Percentiles rank a stretch among this genome's conserved stretches.
phyloP scores from a whole-genome alignment of 2,113 vertebrate species.

The Chaenogobius annularis region DNA sequence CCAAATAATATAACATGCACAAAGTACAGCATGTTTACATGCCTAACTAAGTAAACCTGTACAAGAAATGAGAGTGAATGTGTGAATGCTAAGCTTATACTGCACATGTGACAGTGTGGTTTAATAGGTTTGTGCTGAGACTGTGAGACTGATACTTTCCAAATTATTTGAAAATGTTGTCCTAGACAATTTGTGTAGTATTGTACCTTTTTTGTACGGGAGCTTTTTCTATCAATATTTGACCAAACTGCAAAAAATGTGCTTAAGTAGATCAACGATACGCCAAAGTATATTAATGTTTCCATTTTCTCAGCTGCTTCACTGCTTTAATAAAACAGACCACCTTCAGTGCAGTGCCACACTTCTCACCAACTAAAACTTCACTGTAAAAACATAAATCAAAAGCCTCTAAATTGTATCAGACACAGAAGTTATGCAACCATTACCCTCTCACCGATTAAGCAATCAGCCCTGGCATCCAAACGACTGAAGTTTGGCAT shows the following conservation, averaged over 20 bases:
- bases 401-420: conserved; percentile 21
- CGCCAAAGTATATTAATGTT: conserved; percentile 2
- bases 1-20: too few species aligned
- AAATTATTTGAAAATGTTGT: too few species aligned
- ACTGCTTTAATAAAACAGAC: conserved; percentile 5
- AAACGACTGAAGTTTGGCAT: conserved; percentile 47
- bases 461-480: conserved; percentile 56
- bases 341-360: conserved; percentile 5
- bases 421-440: conserved; percentile 22
- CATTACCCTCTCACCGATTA: conserved; percentile 42
- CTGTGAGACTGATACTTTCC: too few species aligned
- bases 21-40: too few species aligned
- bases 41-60: too few species aligned
- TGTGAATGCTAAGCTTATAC: too few species aligned
- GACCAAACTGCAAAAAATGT: conserved; percentile 2
- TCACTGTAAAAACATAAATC: conserved; percentile 4
- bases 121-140: too few species aligned
- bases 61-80: too few species aligned
- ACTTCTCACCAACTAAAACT: neutral
- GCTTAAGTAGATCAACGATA: neutral
- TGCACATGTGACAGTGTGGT: too few species aligned
- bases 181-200: neutral
- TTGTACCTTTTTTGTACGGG: too few species aligned
- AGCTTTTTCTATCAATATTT: neutral
- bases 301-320: neutral